Evolutionary conservation across 2,113 vertebrate species (phyloP).

Genomic region (Redunca redunca): DNA sequence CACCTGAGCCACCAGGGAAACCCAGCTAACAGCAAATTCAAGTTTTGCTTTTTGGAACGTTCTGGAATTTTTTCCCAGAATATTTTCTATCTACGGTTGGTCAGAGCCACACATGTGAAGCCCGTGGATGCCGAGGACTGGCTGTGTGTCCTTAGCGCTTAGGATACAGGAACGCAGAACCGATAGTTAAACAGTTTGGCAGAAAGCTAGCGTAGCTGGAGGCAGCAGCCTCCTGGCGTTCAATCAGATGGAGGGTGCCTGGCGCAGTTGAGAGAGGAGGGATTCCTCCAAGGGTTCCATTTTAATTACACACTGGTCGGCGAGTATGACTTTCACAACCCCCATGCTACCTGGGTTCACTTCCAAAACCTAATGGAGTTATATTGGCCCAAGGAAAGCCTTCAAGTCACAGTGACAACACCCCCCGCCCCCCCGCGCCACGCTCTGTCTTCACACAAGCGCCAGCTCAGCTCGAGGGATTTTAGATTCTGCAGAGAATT

Average conservation of each 20-base stretch:
- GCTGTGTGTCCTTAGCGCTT: not conserved
- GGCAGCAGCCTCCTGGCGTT: constrained; percentile 40
- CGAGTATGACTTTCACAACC: constrained; percentile 68
- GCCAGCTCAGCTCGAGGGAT: constrained; percentile 72
- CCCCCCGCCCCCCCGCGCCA: rapidly evolving
- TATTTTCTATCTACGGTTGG: not conserved
- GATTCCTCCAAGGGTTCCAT: constrained; percentile 71
- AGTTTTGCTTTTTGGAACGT: not conserved
- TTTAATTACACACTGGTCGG: constrained; percentile 76
- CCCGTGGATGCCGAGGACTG: not conserved
- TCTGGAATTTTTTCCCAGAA: not conserved
- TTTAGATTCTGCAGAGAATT: constrained; percentile 82
- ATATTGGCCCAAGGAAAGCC: constrained; percentile 71
- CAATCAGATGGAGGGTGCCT: constrained; percentile 66
- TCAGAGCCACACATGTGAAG: not conserved
- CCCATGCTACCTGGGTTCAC: constrained; percentile 57
- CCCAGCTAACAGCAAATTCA: not conserved
- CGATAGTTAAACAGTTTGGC: not conserved
- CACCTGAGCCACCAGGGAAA: not conserved
- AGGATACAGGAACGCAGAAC: not conserved
- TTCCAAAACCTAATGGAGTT: constrained; percentile 80
- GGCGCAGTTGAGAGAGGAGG: constrained; percentile 41
- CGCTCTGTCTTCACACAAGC: constrained; percentile 72
- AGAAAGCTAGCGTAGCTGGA: constrained; percentile 30
- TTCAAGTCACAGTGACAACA: constrained; percentile 57